These are phyloP conservation scores for Eristalis tenax DNA, from an alignment of 2,888 invertebrate genomes.

Conservation along the genomic window DNA sequence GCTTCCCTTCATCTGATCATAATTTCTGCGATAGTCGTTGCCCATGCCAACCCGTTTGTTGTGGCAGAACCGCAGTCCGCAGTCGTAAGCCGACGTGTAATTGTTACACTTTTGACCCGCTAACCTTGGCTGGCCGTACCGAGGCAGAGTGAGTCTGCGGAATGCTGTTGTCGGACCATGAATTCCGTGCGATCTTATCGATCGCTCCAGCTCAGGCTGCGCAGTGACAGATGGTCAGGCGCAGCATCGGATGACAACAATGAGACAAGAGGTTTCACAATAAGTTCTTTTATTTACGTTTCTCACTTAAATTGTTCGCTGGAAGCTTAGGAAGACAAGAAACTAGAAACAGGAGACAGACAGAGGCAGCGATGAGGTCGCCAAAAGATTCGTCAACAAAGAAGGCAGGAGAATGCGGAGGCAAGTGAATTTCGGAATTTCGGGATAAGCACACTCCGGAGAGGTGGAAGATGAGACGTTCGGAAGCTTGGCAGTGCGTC, in stretches of 20 bases:
- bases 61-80: background rate
- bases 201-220: background rate
- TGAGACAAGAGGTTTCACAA: slow-evolving; percentile 12
- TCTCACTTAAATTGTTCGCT: slow-evolving; percentile 37
- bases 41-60: background rate
- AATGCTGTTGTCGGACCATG: slow-evolving; percentile 7
- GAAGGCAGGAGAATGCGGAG: slow-evolving; percentile 7
- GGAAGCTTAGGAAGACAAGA: slow-evolving; percentile 43
- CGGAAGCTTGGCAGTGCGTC: slow-evolving; percentile 63
- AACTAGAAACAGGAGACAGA: slow-evolving; percentile 17
- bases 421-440: slow-evolving; percentile 6
- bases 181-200: background rate
- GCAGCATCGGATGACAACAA: background rate
- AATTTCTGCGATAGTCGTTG: background rate
- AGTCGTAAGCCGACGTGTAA: background rate
- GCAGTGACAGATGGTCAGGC: background rate
- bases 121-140: slow-evolving; percentile 36
- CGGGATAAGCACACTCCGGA: slow-evolving; percentile 13
- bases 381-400: slow-evolving; percentile 32
- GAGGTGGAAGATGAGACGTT: slow-evolving; percentile 39
- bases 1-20: background rate
- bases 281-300: slow-evolving; percentile 36
- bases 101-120: slow-evolving; percentile 38
- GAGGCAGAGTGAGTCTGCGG: slow-evolving; percentile 11
- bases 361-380: background rate